Conservation (phyloP, 2,888 invertebrate genomes). For the Nomada hirtipes region DNA sequence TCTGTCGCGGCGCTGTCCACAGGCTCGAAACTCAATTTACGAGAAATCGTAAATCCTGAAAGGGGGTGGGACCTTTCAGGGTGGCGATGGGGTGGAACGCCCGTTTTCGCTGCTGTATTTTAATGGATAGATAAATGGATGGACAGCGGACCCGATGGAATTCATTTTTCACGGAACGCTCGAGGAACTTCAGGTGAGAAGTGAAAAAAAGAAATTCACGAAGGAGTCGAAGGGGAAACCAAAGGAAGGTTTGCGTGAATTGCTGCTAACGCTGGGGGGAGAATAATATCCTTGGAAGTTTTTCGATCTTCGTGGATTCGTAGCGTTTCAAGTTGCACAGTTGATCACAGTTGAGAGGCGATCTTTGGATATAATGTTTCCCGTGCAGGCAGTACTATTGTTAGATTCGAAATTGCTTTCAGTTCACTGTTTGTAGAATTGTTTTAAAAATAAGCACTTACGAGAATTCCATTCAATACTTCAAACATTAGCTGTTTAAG, state of each 20-base stretch:
- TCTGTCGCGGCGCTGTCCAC: constrained; percentile 48
- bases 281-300: too few relatives aligned
- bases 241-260: background rate
- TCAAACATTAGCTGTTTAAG: too few relatives aligned
- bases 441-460: too few relatives aligned
- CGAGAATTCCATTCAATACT: too few relatives aligned
- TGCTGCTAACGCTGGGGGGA: background rate
- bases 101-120: constrained; percentile 22
- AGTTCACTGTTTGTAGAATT: too few relatives aligned
- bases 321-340: too few relatives aligned
- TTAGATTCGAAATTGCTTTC: too few relatives aligned
- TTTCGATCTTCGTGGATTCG: too few relatives aligned
- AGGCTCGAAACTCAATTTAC: constrained; percentile 61
- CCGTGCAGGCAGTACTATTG: too few relatives aligned
- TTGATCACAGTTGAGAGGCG: too few relatives aligned
- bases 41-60: constrained; percentile 61
- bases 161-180: constrained; percentile 26
- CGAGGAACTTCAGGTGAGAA: background rate
- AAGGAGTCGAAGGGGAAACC: background rate
- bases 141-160: background rate
- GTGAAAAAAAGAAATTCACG: background rate
- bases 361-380: too few relatives aligned
- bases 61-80: too few relatives aligned
- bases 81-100: background rate
- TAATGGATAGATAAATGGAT: constrained; percentile 38